phyloP scores from a whole-genome alignment of 2,797 vertebrate species.

The Ctenochaetus hawaiiensis region DNA sequence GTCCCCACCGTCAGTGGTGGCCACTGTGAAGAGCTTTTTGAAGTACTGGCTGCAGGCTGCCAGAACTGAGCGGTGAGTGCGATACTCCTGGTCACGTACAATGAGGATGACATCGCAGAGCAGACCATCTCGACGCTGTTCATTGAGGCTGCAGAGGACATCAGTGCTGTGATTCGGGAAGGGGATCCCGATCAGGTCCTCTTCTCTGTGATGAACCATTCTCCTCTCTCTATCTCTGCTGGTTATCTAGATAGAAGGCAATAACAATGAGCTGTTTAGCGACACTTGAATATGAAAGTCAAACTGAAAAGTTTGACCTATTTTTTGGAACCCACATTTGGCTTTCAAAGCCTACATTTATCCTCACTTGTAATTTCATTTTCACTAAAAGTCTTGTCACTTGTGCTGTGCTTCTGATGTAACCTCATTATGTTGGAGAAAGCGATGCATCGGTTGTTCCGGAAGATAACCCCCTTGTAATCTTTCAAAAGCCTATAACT shows the following conservation, averaged over 20 bases:
- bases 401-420: not conserved
- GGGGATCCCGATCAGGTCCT: constrained; percentile 98
- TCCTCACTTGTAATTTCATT: not conserved
- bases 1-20: constrained; percentile 86
- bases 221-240: constrained; percentile 52
- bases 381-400: not conserved
- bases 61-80: constrained; percentile 94
- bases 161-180: constrained; percentile 99
- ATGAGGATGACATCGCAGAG: constrained; percentile 97
- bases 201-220: constrained; percentile 94
- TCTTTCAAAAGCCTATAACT: constrained; percentile 3
- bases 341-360: not conserved
- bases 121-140: constrained; percentile 94
- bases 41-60: constrained; percentile 99
- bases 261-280: constrained; percentile 19
- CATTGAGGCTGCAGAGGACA: constrained; percentile 94
- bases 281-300: not conserved
- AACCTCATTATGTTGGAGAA: not conserved
- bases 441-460: not conserved
- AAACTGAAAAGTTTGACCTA: not conserved
- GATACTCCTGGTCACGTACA: constrained; percentile 95
- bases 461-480: not conserved
- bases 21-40: constrained; percentile 97
- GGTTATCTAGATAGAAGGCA: constrained; percentile 27
- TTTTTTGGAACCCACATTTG: not conserved